These are phyloP conservation scores for Mayetiola destructor DNA, from an alignment of 2,888 invertebrate species.

Conservation along the genomic window DNA sequence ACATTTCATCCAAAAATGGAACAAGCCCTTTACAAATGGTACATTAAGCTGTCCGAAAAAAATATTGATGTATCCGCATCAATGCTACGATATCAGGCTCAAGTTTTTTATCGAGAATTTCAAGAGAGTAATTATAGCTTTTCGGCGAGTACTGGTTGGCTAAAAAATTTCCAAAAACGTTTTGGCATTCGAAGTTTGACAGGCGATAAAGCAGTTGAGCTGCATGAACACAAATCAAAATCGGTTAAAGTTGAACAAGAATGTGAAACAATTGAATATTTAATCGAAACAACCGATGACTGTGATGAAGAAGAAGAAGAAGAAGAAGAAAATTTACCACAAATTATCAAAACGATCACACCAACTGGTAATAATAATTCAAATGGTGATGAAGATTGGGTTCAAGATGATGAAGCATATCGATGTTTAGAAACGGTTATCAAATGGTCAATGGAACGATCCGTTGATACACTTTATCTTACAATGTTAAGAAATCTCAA, in stretches of 20 bases:
- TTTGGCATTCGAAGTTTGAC: neutral
- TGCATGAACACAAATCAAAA: neutral
- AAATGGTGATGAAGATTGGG: neutral
- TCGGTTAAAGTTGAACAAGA: neutral
- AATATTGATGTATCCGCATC: neutral
- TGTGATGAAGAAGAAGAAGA: too few relatives aligned
- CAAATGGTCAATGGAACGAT: constrained; percentile 9
- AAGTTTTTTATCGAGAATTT: neutral
- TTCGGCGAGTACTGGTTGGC: constrained; percentile 1
- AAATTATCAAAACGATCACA: neutral
- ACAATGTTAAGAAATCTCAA: neutral
- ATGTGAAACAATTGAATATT: constrained; percentile 8
- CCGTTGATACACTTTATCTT: neutral
- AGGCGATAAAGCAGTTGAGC: neutral
- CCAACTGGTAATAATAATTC: neutral
- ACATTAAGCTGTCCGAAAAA: neutral
- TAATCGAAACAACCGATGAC: neutral
- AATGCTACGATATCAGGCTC: neutral
- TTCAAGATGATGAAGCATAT: constrained; percentile 2
- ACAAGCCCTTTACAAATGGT: constrained; percentile 2
- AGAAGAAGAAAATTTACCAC: neutral
- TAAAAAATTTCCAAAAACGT: constrained; percentile 4
- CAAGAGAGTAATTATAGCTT: neutral
- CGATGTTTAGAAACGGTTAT: constrained; percentile 2
- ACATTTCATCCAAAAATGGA: constrained; percentile 9